Evolutionary conservation across 1,140 invertebrate genomes (phyloP), one percentile per base, ranked within the genome.

Genomic region (Aplysia californica): DNA sequence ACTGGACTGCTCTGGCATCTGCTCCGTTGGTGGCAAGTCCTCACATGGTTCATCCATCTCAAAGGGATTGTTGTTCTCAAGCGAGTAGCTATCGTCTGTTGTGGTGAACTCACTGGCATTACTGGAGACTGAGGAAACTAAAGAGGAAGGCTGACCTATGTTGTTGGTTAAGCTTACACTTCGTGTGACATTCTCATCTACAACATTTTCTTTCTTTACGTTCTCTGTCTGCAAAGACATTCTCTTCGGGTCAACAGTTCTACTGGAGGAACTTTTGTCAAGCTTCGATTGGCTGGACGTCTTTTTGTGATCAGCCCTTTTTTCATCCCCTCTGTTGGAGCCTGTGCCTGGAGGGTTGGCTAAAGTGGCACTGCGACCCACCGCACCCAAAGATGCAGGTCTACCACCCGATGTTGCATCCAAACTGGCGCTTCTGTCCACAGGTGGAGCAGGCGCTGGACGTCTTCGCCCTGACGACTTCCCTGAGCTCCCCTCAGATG

Each of bases 381-480:
- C 56, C 10, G 61, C 38, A 73, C 35, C 55, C 29, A 59, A 31
- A 29, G 33, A 33, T 35, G 21, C 33, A 35, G 10, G 2, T 41
- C 35, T 23, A n/a, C 3, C 21, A 1, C 3, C 41, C 39, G 5
- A 23, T 31, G 70, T 1, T 3, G 3, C 36, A 18, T 71, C 68
- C 55, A 58, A 1, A 41, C 70, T 61, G n/a, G 70, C 21, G n/a
- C 50, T 10, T 66, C 39, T 64, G 21, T 65, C 72, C 26, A 75
- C 39, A 75, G 72, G 72, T 41, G 72, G 72, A n/a, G 72, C 72
- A 44, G 72, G 72, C 15, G 72, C 72, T 44, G 72, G 72, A 5
- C 72, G n/a, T 35, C 72, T 75, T 29, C 72, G 39, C 31, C 23
- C 35, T 3, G 38, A 26, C 1, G 72, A 65, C 41, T 44, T 75